Evolutionary conservation across 2,113 vertebrate species (phyloP).

Genomic region (Heterotilapia buettikoferi): DNA sequence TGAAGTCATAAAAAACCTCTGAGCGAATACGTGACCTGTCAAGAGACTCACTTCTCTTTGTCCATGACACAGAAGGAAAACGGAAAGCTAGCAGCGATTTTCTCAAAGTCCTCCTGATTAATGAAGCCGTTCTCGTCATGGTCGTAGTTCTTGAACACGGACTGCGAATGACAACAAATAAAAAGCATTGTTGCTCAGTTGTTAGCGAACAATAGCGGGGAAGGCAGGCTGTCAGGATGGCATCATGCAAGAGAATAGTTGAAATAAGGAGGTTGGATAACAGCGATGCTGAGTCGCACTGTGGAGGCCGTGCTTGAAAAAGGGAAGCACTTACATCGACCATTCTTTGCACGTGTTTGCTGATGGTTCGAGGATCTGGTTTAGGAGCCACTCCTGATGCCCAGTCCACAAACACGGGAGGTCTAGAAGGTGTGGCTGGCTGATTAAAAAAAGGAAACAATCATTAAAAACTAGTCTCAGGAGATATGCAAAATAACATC

Average conservation of each 20-base stretch:
- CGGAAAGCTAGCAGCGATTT: constrained; percentile 92
- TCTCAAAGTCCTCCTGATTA: constrained; percentile 93
- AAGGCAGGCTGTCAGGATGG: neutral
- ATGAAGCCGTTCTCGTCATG: constrained; percentile 93
- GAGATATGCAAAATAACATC: neutral
- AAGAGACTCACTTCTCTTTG: constrained; percentile 84
- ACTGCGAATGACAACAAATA: constrained; percentile 68
- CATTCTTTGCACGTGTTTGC: constrained; percentile 95
- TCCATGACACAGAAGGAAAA: constrained; percentile 97
- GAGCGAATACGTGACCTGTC: neutral
- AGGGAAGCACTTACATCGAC: constrained; percentile 83
- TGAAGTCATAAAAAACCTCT: neutral
- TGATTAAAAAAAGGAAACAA: constrained; percentile 43
- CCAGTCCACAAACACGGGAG: constrained; percentile 90
- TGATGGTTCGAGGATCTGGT: constrained; percentile 91
- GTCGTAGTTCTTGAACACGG: constrained; percentile 97
- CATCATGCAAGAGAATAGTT: constrained; percentile 3
- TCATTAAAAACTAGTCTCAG: neutral
- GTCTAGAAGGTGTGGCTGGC: constrained; percentile 89
- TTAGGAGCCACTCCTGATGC: constrained; percentile 88
- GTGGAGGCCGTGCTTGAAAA: constrained; percentile 5
- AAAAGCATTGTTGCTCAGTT: neutral
- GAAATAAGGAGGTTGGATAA: constrained; percentile 10
- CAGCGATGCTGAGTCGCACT: neutral
- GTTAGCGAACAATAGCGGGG: neutral